Evolutionary conservation across 2,797 vertebrate genomes (phyloP), one percentile per base, ranked within the genome.

Genomic region (Selene dorsalis): DNA sequence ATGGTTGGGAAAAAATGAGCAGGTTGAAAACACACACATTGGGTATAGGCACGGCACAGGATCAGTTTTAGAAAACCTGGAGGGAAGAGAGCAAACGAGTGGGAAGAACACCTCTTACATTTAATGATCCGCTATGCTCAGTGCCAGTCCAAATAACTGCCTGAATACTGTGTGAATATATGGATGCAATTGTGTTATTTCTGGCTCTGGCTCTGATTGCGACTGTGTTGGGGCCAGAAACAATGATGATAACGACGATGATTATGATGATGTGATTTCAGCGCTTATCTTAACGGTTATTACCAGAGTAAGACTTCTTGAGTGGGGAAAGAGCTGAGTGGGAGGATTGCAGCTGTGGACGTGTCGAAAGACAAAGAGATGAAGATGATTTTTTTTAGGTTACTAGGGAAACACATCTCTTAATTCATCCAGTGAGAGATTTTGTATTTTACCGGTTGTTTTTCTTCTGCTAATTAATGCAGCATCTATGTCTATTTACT

Each of bases 231-330:
- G 80, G 72, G 84, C 80, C 86, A 69, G 86, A 39, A 74, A 89
- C 73, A 80, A 56, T 81, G 82, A 89, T 84, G 89, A 84, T 90
- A 63, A 89, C 79, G 81, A 87, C 92, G 79, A 90, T 93, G 84
- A 88, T 90, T 70, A 88, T 87, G 84, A 88, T 89, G 83, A 87
- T 89, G 84, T 84, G 87, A 92, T 92, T 92, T 91, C 89, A 90
- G 85, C 85, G 83, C 89, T 92, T 77, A 87, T 84, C 89, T 76
- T 87, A 91, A 89, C 71, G 79, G 83, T 92, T 92, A 92, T 93
- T 88, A 91, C 89, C 92, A 87, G 86, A 87, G 81, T 32, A 86
- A 87, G 82, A 80, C 70, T 75, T 84, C 72, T 82, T 86, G 84
- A 83, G 81, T 64, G 71, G 66, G 57, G 50, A 63, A 76, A 75